phyloP scores from a whole-genome alignment of 2,888 invertebrate species.

The Ametastegia equiseti region DNA sequence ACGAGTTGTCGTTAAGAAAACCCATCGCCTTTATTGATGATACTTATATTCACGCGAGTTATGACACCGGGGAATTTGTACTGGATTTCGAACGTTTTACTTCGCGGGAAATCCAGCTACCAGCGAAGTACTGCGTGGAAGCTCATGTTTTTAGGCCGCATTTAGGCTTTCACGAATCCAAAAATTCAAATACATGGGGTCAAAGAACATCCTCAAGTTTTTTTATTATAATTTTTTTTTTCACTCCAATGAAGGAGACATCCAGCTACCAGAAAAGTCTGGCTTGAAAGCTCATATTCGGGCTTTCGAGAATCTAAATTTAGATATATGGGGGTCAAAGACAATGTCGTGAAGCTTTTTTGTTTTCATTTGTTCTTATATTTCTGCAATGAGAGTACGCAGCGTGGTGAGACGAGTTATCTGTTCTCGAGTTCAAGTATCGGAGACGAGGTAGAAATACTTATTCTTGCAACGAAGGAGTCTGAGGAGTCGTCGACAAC shows the following conservation, averaged over 20 bases:
- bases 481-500: conserved; percentile 52
- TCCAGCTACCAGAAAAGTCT: too few relatives aligned
- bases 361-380: too few relatives aligned
- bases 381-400: not conserved
- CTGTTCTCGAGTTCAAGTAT: not conserved
- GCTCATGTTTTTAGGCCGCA: too few relatives aligned
- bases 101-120: not conserved
- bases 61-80: not conserved
- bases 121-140: too few relatives aligned
- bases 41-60: conserved; percentile 11
- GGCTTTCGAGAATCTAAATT: too few relatives aligned
- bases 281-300: too few relatives aligned
- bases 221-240: too few relatives aligned
- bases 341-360: not conserved
- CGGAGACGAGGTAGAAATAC: conserved; percentile 11
- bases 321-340: too few relatives aligned
- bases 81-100: not conserved
- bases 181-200: too few relatives aligned
- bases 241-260: too few relatives aligned
- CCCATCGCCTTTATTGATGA: conserved; percentile 13
- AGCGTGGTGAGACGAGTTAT: not conserved
- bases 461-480: not conserved
- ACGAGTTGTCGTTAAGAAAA: conserved; percentile 37
- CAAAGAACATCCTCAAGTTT: too few relatives aligned
- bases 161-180: too few relatives aligned